Percentiles rank a stretch among this genome's conserved stretches.
phyloP scores from a whole-genome alignment of 2,113 vertebrate genomes.

The Cryptomyrus ogoouensis region DNA sequence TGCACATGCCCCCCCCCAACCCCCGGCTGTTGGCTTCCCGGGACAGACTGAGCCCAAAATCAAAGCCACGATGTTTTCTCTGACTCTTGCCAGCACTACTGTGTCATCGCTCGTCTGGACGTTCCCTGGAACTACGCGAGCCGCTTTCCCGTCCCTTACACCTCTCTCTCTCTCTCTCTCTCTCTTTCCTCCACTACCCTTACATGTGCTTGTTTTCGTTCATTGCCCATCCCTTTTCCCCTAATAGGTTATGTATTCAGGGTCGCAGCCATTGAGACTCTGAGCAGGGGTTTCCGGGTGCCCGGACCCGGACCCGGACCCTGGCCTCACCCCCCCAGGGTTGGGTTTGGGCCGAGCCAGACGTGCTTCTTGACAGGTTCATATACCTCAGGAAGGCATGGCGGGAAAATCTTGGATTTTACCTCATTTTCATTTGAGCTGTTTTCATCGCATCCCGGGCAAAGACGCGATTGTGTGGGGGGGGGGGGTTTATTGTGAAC shows the following conservation, averaged over 20 bases:
- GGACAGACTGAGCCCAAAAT: neutral
- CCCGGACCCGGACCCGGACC: neutral
- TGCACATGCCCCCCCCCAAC: neutral
- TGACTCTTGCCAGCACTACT: neutral
- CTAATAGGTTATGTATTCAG: neutral
- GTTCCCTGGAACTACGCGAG: neutral
- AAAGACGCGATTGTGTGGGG: neutral
- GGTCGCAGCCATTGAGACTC: neutral
- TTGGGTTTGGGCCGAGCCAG: neutral
- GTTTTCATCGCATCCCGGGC: neutral
- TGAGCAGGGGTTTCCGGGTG: neutral
- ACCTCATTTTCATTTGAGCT: neutral
- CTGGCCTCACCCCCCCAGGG: neutral
- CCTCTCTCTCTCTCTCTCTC: neutral
- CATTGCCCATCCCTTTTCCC: neutral
- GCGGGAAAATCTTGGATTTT: neutral
- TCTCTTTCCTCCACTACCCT: neutral
- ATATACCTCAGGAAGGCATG: neutral
- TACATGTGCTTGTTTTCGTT: neutral
- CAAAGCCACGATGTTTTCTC: neutral
- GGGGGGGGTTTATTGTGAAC: neutral
- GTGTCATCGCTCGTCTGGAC: neutral
- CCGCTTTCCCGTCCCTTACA: neutral
- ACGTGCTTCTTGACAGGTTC: neutral
- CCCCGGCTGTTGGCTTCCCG: neutral